Percentiles rank a stretch among this genome's conserved stretches.
Evolutionary conservation across 2,888 invertebrate species (phyloP).

Genomic region (Metacarcinus magister): DNA sequence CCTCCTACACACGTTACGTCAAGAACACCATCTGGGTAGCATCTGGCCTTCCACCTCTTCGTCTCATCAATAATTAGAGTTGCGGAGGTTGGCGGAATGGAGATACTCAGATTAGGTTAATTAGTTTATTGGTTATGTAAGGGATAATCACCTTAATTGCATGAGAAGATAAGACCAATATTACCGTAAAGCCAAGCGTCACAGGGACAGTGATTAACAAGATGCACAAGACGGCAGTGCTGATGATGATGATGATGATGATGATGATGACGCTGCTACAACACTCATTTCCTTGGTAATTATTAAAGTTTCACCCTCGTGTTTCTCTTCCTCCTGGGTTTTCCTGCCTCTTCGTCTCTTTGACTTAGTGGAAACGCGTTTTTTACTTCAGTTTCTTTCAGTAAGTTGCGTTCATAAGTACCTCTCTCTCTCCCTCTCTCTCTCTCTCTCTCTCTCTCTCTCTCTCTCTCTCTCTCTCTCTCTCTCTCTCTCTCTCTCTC

Average conservation of each 20-base stretch:
- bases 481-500: not conserved
- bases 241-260: not conserved
- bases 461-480: not conserved
- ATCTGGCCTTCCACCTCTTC: not conserved
- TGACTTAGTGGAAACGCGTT: too few species aligned
- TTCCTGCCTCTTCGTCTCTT: too few species aligned
- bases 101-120: not conserved
- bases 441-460: not conserved
- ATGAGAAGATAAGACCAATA: not conserved
- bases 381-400: too few species aligned
- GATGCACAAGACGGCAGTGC: not conserved
- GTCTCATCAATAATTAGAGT: not conserved
- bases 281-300: not conserved
- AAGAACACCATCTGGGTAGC: too few species aligned
- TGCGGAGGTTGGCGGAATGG: not conserved
- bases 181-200: not conserved
- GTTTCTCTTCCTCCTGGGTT: not conserved
- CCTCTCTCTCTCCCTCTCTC: not conserved
- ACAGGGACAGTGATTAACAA: not conserved
- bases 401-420: not conserved
- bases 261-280: not conserved
- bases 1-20: not conserved
- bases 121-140: not conserved
- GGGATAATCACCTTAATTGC: slow-evolving; percentile 14
- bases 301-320: not conserved